Evolutionary conservation across 1,140 invertebrate genomes (phyloP), one percentile per base, ranked within the genome.

Genomic region (Drosophila persimilis): DNA sequence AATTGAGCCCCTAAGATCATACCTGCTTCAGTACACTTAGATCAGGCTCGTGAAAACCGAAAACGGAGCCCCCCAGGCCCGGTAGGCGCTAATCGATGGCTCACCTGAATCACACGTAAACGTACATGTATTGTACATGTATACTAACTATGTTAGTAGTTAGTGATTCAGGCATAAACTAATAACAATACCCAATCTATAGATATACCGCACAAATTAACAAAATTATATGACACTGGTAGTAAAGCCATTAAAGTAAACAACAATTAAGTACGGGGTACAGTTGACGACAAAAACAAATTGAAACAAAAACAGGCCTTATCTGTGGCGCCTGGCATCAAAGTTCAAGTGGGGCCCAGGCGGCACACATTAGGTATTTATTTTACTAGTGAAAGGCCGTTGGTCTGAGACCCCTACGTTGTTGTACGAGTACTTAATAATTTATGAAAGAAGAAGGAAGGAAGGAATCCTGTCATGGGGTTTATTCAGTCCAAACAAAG

Each of bases 221-320:
- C 51, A 20, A 11, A 53, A 54, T 29, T 73, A 73, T 73, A 62
- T 72, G 55, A 69, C 48, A 17, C 29, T 13, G 54, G 43, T n/a
- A 56, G 22, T 45, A 56, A 29, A 56, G 22, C 50, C 20, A 59
- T 65, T 39, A 57, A 58, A 29, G 35, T 13, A 65, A 54, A 55
- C 46, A 41, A 62, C 69, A 62, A 70, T 59, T 17, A 78, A 75
- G 63, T 84, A 74, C 48, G 53, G 73, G 48, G 80, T 84, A 85
- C 81, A 86, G 81, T 86, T 63, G 67, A 44, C 24, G 48, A 54
- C 81, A 85, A 86, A 86, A 86, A 54, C 52, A 35, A 44, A 13
- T 43, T 20, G 31, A 61, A 35, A 35, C 73, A 60, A 73, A 73
- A 77, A 54, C 48, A n/a, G 58, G 43, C 59, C 80, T 85, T 81